phyloP scores from a whole-genome alignment of 2,888 invertebrate species.

The Rhimphoctona megacephalus region DNA sequence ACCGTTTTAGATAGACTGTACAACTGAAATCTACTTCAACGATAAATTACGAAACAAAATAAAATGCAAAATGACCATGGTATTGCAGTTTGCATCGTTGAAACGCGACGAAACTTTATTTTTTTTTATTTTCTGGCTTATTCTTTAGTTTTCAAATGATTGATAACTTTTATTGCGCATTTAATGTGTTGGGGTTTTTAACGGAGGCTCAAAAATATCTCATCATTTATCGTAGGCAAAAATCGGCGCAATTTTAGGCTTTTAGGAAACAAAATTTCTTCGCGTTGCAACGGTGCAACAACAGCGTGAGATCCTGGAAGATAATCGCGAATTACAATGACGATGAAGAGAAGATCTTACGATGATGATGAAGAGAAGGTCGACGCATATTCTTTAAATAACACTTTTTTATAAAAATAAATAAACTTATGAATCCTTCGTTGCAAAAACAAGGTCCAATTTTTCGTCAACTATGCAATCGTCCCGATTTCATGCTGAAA shows the following conservation, averaged over 20 bases:
- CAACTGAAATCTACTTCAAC: slow-evolving; percentile 27
- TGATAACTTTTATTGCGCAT: background rate
- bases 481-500: background rate
- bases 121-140: background rate
- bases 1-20: slow-evolving; percentile 39
- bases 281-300: background rate
- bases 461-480: background rate
- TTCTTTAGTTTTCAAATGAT: background rate
- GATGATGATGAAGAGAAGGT: background rate
- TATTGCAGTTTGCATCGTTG: background rate
- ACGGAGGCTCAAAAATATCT: background rate
- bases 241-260: background rate
- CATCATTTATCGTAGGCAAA: background rate
- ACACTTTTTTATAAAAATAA: background rate
- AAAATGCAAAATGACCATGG: background rate
- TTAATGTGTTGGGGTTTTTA: background rate
- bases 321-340: background rate
- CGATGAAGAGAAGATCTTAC: background rate
- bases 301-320: background rate
- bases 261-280: background rate
- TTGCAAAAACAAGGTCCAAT: background rate
- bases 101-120: background rate
- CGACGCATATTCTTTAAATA: background rate
- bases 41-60: slow-evolving; percentile 16
- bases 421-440: background rate